A percentile compares a stretch with the other conserved stretches of the same genome.
Evolutionary conservation across 1,140 invertebrate genomes (phyloP).

Genomic region (Carcinoscorpius rotundicauda): DNA sequence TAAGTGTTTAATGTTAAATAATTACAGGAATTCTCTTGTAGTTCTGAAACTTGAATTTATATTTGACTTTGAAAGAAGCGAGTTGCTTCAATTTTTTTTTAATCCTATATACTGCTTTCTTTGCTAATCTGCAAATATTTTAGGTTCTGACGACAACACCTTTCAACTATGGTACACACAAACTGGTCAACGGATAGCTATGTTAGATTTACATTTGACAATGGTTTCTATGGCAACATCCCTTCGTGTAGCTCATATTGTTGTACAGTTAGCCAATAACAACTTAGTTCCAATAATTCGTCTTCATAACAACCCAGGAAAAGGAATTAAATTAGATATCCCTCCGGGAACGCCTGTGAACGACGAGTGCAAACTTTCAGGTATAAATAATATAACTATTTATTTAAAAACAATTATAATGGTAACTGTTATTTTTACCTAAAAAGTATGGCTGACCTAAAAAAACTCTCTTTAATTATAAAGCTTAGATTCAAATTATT

Average conservation of each 20-base stretch:
- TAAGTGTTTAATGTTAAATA: no score
- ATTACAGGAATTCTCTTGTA: no score
- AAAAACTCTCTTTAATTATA: no score
- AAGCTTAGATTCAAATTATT: no score
- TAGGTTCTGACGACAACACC: conserved; percentile 64
- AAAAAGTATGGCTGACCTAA: no score
- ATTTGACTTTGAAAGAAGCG: no score
- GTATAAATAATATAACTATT: not conserved
- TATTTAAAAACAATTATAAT: no score
- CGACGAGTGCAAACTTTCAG: conserved; percentile 21
- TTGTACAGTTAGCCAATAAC: conserved; percentile 24
- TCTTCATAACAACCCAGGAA: conserved; percentile 26
- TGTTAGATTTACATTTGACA: conserved; percentile 25
- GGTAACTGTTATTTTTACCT: no score
- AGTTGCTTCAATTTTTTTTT: no score
- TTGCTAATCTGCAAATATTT: no score
- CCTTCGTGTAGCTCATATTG: conserved; percentile 22
- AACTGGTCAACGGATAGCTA: conserved; percentile 20
- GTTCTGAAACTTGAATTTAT: no score
- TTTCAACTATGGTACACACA: conserved; percentile 52
- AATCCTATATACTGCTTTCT: no score
- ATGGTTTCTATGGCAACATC: conserved; percentile 18
- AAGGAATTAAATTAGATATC: conserved; percentile 23
- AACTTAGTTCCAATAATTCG: conserved; percentile 22
- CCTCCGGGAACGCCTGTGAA: conserved; percentile 19